Base-by-base conservation (phyloP, 2,888 invertebrate species). In the Hydraecia micacea region DNA sequence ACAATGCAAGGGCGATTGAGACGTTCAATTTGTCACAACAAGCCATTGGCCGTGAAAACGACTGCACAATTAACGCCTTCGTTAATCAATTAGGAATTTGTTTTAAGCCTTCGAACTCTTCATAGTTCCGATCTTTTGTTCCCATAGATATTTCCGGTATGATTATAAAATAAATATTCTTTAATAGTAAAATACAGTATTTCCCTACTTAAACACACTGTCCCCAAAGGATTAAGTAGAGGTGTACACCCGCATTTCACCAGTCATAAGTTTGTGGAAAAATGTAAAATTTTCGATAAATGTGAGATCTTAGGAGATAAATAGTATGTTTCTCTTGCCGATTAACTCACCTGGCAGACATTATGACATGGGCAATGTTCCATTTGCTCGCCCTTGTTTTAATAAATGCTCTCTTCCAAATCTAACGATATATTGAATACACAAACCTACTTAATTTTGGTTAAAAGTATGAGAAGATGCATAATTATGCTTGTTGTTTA, bases 1-100 rank as follows among this genome's bases (percentile, higher is more conserved):
- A 87, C 87, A 88, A 86, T 78, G 87, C 84, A 88, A 86, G 88
- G 87, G 79, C 87, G 28, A 76, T 52, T 25, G 75, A 13, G 67
- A 32, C 67, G 70, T n/a, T 13, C 46, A 65, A 69, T 78, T 80
- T 63, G 85, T 81, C 76, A 86, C 81, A 77, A 67, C 42, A 55
- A 67, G 32, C 18, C 28, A 70, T 69, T 88, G 86, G 28, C 87
- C 86, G 79, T 85, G 80, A 85, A 79, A 73, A 52, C 42, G 1
- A 18, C 39, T 55, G 68, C 49, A 52, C 76, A 63, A 79, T 79
- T 67, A 73, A 52, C 28, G 60, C 18, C 60, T 76, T 52, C 63
- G 42, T 15, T 73, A 77, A 85, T 83, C 71, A 63, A 86, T 86
- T 72, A 75, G 73, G 55, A 73, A 63, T 67, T 49, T 4, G 18